Base-by-base conservation (phyloP, 2,113 vertebrate species). In the Gallinago jamesoni region DNA sequence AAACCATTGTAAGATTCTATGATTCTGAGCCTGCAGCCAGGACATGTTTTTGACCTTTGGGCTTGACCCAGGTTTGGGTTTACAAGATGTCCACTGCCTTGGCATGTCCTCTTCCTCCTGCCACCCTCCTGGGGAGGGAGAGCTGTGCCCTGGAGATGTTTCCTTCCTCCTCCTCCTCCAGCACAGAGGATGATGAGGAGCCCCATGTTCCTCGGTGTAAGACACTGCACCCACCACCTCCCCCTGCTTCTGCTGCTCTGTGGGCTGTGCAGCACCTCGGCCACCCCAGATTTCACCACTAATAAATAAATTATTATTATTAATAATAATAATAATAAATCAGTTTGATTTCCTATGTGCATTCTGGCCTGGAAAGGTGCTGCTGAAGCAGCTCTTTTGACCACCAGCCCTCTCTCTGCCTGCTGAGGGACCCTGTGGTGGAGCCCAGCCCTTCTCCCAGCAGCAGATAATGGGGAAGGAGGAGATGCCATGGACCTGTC, bases 361-460 rank as follows among this genome's bases (percentile, higher is more conserved):
- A 1, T 28, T 35, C 20, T 41, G 57, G 24, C 69, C 12, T 22
- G 37, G 53, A 18, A 62, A 62, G 59, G 12, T 14, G 3, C 43
- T 0, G 5, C 14, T 12, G 7, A 15, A 80, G 62, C 19, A 3
- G 53, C 16, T 80, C 13, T 22, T 18, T 17, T 0, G 3, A 39
- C n/a, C 75, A 19, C 37, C 63, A 16, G 5, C 11, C 45, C 45
- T 6, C 33, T 18, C 24, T 28, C 45, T 35, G 41, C 4, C 0
- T 10, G 25, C 28, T 12, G 37, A 33, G 59, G 67, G 60, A 30
- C 20, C 28, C 43, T n/a, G 77, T 24, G 24, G 56, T 19, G 35
- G 41, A 27, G 6, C 6, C 24, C 48, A 13, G 15, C 8, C 50
- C 68, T 31, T 17, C 0, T 2, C 18, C 55, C 24, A 16, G 74